Evolutionary conservation across 2,888 invertebrate genomes (phyloP), one percentile per base, ranked within the genome.

Genomic region (Catotricha subobsoleta): DNA sequence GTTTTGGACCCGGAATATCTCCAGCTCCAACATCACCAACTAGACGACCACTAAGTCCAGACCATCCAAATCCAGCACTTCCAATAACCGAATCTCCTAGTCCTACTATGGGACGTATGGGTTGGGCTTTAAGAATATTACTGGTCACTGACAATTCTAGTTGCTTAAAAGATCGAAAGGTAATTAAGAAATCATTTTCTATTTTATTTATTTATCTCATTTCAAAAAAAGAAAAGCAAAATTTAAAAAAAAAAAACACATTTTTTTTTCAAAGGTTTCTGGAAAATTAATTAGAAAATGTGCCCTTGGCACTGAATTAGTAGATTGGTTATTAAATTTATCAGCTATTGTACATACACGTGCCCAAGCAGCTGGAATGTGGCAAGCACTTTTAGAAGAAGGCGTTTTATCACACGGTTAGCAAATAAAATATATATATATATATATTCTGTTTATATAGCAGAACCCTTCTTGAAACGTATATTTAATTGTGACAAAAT

Each of bases 331-430:
- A 46, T 60, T 80, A 49, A 69, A 70, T 50, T 65, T 77, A 50
- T 69, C 74, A 39, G 63, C 71, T 42, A 66, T 67, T 48, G 73
- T 75, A 12, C 74, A 76, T 51, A 68, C 67, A 21, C 65, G 81
- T 45, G 68, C 71, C 47, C 78, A 80, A 56, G 80, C 80, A 39
- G 72, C 76, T 38, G 81, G 79, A 46, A 82, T 84, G 77, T 84
- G 81, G 80, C 84, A 86, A 58, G 79, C 77, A 1, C 62, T 84
- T 41, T 65, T 84, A 30, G 84, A 84, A 57, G 80, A 83, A 60
- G 80, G 80, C 36, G 73, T 82, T 45, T 68, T 86, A 47, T 68
- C 72, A 40, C 80, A 81, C 58, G 80, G 81, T 81, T 55, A 64
- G 67, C 58, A 10, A 33, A 7, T 9, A 10, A 3, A 7, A 18